Evolutionary conservation across 2,888 invertebrate genomes (phyloP), one percentile per base, ranked within the genome.

Genomic region (Heliconius cydno): DNA sequence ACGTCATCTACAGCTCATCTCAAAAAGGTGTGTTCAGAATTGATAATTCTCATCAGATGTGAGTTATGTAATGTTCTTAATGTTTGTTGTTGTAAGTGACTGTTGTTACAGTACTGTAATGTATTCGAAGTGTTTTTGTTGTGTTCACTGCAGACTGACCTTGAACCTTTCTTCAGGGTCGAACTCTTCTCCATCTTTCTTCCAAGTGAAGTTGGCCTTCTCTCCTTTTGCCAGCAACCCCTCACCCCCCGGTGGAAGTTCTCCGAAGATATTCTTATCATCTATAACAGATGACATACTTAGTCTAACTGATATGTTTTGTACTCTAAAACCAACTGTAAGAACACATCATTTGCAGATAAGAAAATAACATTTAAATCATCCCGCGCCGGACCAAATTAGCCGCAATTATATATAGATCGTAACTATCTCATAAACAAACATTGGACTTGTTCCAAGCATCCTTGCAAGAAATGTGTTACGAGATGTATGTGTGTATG

Each of bases 151-250:
- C 38, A 52, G 15, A 78, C 68, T 67, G 84, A 92, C 93, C 91
- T 98, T 98, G 90, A 98, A 98, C 81, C 98, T 96, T 89, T 98
- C 98, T 87, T 98, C 98, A 2, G 98, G 98, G 89, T 98, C 98
- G 87, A 98, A 98, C 3, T 97, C 95, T 82, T 96, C 95, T 0
- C 98, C 98, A 89, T 98, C 98, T 77, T 98, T 96, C 86, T 97
- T 97, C 98, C 98, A 98, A 28, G 96, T 93, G 91, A 98, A 98
- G 13, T 95, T 91, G 0, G 98, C 96, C 85, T 97, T 97, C 89
- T 97, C 97, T 1, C 98, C 98, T 70, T 97, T 96, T 4, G 96
- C 94, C 77, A 97, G 90, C 13, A 97, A 92, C 63, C 96, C 96
- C 78, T 96, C 96, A 78, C 96, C 96, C 1, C 96, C 96, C 76